Evolutionary conservation across 2,113 vertebrate genomes (phyloP), one percentile per base, ranked within the genome.

Genomic region (Ictidomys tridecemlineatus): DNA sequence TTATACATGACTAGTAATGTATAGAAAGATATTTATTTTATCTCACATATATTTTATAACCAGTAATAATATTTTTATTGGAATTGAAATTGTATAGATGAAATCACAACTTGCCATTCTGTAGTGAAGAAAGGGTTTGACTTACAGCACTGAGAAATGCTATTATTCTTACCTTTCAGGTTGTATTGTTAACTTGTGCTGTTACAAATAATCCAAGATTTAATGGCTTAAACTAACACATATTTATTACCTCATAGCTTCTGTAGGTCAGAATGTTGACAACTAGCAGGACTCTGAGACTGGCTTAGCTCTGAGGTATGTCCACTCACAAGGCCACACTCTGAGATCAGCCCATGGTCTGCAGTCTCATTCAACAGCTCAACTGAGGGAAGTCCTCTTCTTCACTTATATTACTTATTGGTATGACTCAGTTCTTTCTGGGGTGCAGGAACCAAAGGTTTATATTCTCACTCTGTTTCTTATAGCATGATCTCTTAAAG

Each of bases 281-380:
- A 45, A 45, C 45, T 45, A 45, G 45, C 45, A 45, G 17, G 10
- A 34, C n/a, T 34, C 18, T n/a, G 12, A 12, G 1, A 76, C 17
- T 26, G 18, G 3, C 20, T 65, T 82, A 37, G 2, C 56, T 39
- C 56, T 37, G 9, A 7, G 16, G 69, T 12, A 5, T 7, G 2
- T 2, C 32, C 34, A 85, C 65, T 61, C 37, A 16, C 7, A 34
- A 24, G 26, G 3, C 4, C 63, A 6, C 13, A 4, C 58, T 67
- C 34, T 48, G 5, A 45, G 9, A 0, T 34, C 3, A 34, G 24
- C 5, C 5, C 13, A n/a, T 1, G 14, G 12, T 28, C 22, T 13
- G 8, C 51, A 34, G 32, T 70, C n/a, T 73, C 45, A 12, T 79
- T 30, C 7, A 6, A 74, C 16, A 5, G 13, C n/a, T 92, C 20